These are phyloP conservation scores for Nasonia giraulti DNA, from an alignment of 1,140 invertebrate species.

Conservation along the genomic window DNA sequence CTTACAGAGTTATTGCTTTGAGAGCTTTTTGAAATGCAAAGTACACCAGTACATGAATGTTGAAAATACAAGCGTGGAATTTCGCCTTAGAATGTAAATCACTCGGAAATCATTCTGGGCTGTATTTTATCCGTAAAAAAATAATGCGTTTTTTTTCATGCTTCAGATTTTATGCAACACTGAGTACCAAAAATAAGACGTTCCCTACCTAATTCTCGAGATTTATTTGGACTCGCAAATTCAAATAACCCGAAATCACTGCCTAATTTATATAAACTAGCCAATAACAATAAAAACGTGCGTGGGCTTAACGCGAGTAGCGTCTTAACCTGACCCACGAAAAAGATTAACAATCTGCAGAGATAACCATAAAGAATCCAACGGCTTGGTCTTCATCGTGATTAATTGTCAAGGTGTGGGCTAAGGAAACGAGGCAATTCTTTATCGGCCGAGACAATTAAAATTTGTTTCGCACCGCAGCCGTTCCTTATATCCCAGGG, in stretches of 20 bases:
- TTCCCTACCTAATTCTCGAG: neutral
- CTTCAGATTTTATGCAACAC: no score
- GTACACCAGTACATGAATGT: no score
- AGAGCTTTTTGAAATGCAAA: neutral
- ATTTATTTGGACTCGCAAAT: neutral
- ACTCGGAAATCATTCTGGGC: no score
- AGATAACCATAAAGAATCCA: slow-evolving; percentile 37
- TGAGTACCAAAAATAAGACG: no score
- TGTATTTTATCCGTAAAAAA: no score
- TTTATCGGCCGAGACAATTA: slow-evolving; percentile 41
- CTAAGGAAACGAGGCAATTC: slow-evolving; percentile 8
- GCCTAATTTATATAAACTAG: neutral
- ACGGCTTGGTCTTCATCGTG: slow-evolving; percentile 24
- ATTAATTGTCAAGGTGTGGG: slow-evolving; percentile 18
- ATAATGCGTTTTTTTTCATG: no score
- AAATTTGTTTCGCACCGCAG: slow-evolving; percentile 42
- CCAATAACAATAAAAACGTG: slow-evolving; percentile 1
- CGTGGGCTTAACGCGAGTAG: neutral
- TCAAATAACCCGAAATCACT: neutral
- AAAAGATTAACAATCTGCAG: slow-evolving; percentile 22
- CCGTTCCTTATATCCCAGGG: neutral
- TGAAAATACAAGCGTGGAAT: no score
- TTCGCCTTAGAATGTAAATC: neutral
- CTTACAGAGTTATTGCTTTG: neutral
- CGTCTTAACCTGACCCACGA: neutral